Evolutionary conservation across 2,113 vertebrate genomes (phyloP).

Genomic region (Eulacestoma nigropectus): DNA sequence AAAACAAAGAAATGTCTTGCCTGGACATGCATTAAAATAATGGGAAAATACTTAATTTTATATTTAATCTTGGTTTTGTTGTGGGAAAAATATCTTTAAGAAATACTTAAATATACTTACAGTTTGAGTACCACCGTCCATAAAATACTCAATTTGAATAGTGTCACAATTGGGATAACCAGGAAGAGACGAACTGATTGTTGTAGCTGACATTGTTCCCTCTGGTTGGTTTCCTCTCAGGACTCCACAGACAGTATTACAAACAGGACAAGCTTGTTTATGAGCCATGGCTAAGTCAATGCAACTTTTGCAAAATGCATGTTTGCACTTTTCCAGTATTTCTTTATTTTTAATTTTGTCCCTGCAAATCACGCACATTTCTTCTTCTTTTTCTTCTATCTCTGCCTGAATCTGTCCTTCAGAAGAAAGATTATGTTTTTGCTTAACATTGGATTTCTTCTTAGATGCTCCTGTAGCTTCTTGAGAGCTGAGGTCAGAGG

Average conservation of each 20-base stretch:
- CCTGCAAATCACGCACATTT: slow-evolving; percentile 63
- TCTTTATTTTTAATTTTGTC: slow-evolving; percentile 39
- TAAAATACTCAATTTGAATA: slow-evolving; percentile 40
- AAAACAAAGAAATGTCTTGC: not conserved
- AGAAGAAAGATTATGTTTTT: not conserved
- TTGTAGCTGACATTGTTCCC: not conserved
- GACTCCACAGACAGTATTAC: slow-evolving; percentile 33
- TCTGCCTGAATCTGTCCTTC: not conserved
- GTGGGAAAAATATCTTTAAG: not conserved
- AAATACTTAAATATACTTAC: slow-evolving; percentile 66
- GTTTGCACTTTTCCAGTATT: slow-evolving; percentile 67
- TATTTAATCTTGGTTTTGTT: not conserved
- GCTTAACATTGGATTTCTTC: not conserved
- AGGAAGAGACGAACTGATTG: accelerated
- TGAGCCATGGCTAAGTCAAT: not conserved
- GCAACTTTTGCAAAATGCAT: slow-evolving; percentile 69
- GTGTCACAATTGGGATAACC: slow-evolving; percentile 20
- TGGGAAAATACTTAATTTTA: not conserved
- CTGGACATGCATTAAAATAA: not conserved
- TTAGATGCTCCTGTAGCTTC: not conserved
- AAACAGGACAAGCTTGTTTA: slow-evolving; percentile 66
- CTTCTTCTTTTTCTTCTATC: not conserved
- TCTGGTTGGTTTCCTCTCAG: slow-evolving; percentile 70
- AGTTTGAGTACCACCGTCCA: slow-evolving; percentile 49
- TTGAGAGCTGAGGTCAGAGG: not conserved